phyloP scores from a whole-genome alignment of 2,797 vertebrate species.

The Neopelma chrysocephalum region DNA sequence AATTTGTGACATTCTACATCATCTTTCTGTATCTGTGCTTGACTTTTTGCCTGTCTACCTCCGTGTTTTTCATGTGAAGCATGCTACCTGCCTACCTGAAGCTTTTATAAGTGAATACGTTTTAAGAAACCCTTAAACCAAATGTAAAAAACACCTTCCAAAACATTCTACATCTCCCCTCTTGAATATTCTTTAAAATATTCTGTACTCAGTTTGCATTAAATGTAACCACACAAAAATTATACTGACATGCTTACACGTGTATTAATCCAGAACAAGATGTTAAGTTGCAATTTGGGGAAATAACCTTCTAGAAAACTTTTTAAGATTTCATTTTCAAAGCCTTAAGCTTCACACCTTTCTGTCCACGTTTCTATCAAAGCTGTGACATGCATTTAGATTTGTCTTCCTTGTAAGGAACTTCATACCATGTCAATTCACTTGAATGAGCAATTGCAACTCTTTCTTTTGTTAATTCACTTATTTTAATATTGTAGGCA shows the following conservation, averaged over 20 bases:
- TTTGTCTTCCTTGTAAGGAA: not conserved
- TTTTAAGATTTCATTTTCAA: not conserved
- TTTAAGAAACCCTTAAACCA: not conserved
- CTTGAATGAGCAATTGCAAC: not conserved
- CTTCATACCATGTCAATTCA: not conserved
- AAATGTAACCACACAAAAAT: not conserved
- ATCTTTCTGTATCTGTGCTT: not conserved
- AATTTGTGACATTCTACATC: not conserved
- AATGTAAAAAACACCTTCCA: rapidly evolving
- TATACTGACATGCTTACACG: not conserved
- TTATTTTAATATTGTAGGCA: not conserved
- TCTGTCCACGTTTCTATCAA: not conserved
- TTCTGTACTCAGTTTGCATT: not conserved
- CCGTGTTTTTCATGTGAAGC: not conserved
- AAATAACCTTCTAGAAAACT: not conserved
- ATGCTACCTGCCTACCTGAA: not conserved
- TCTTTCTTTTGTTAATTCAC: not conserved
- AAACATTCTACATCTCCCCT: not conserved
- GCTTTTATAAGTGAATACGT: not conserved
- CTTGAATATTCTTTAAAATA: not conserved
- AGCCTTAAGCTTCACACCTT: not conserved
- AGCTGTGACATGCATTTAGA: not conserved
- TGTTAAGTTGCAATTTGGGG: not conserved
- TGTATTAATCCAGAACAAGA: not conserved
- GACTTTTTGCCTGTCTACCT: not conserved